Conservation (phyloP, 2,888 invertebrate genomes). For the Glyphotaelius pellucidus region DNA sequence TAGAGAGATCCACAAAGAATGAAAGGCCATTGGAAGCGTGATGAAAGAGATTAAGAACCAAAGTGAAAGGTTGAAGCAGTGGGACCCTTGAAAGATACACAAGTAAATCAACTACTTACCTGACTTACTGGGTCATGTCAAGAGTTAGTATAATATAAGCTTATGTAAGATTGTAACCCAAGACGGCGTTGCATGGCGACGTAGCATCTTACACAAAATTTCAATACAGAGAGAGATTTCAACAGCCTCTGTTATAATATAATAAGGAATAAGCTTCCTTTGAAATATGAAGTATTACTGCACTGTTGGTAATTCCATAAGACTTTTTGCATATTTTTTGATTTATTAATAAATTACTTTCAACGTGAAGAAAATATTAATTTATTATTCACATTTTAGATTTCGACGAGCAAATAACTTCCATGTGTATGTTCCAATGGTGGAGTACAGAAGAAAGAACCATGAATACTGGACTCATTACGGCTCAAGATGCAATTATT, state of each 20-base stretch:
- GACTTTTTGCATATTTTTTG: too few relatives aligned
- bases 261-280: neutral
- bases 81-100: too few relatives aligned
- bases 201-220: too few relatives aligned
- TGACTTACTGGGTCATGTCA: too few relatives aligned
- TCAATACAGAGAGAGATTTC: neutral
- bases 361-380: neutral
- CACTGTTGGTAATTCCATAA: neutral
- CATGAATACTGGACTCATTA: constrained; percentile 55
- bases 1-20: too few relatives aligned
- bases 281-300: neutral
- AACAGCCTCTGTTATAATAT: neutral
- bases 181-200: too few relatives aligned
- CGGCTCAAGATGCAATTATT: constrained; percentile 51
- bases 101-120: too few relatives aligned
- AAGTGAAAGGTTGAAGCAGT: too few relatives aligned
- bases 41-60: too few relatives aligned
- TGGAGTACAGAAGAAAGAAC: constrained; percentile 53
- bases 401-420: constrained; percentile 48
- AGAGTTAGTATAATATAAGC: too few relatives aligned
- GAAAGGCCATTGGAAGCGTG: too few relatives aligned
- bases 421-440: constrained; percentile 62
- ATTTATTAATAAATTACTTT: neutral
- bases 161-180: too few relatives aligned
- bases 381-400: constrained; percentile 57